Percentiles rank a stretch among this genome's conserved stretches.
phyloP scores from a whole-genome alignment of 2,797 vertebrate genomes.

The Bovichtus variegatus region DNA sequence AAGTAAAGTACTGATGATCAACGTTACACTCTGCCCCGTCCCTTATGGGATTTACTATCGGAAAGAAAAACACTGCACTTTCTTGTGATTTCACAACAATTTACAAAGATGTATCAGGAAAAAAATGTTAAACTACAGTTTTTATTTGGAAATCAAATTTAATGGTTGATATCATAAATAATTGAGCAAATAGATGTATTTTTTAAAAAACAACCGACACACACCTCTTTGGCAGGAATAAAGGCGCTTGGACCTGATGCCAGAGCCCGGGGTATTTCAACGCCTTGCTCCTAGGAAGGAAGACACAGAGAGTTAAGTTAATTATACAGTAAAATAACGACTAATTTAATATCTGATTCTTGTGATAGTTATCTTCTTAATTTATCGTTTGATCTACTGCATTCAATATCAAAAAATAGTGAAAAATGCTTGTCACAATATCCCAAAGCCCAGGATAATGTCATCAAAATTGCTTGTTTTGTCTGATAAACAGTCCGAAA shows the following conservation, averaged over 20 bases:
- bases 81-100: background rate
- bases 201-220: background rate
- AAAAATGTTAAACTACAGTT: background rate
- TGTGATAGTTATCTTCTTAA: background rate
- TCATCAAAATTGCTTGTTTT: background rate
- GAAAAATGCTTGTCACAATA: background rate
- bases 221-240: conserved; percentile 83
- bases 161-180: background rate
- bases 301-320: background rate
- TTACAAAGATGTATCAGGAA: background rate
- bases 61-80: background rate
- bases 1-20: too few relatives aligned
- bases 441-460: background rate
- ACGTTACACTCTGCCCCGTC: background rate
- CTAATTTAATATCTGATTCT: background rate
- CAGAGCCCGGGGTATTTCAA: conserved; percentile 76
- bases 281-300: conserved; percentile 79
- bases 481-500: background rate
- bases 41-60: background rate
- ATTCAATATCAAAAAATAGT: background rate
- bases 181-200: background rate
- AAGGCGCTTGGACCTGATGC: conserved; percentile 87
- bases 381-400: background rate
- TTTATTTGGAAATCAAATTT: background rate
- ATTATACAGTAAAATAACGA: background rate